Evolutionary conservation across 1,140 invertebrate genomes (phyloP), one percentile per base, ranked within the genome.

Genomic region (Diorhabda elongata): DNA sequence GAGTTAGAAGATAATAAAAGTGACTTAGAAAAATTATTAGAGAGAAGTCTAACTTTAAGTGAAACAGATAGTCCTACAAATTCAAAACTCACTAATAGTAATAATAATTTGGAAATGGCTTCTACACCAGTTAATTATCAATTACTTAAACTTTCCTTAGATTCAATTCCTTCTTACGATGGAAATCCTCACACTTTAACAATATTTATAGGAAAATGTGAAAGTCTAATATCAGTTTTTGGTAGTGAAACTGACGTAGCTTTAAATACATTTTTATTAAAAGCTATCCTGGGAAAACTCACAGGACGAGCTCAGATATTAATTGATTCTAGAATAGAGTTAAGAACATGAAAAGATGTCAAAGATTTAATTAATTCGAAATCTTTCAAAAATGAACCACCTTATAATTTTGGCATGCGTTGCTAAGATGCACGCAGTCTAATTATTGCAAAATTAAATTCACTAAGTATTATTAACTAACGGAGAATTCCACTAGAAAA

Each of bases 301-400:
- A 66, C 64, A 8, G 71, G 44, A 44, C 70, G 62, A n/a, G 58
- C 67, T 3, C 56, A 42, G 45, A 64, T 56, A 42, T 64, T 61
- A 63, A 66, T 71, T 11, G 70, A 58, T 66, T 60, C 60, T 42
- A 43, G 65, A 44, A 56, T 44, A 44, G 71, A 70, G 58, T 66
- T 70, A 57, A 67, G 52, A 45, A 67, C 9, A 4, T 70, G 68
- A 66, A 57, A 3, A 6, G 4, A 45, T n/a, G 69, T 74, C 43
- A 74, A 74, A 69, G 41, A 75, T 63, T 60, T 74, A 43, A 64
- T 75, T 52, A 62, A 64, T 56, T 64, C 73, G 52, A 64, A 62
- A 69, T 67, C 69, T 3, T 52, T 61, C 9, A 74, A 73, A 72
- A 69, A 67, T 64, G 69, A 74, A 72, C 60, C 11, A 4, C 64